These are phyloP conservation scores for Leptodirus hochenwartii DNA, from an alignment of 2,888 invertebrate genomes.

Conservation along the genomic window DNA sequence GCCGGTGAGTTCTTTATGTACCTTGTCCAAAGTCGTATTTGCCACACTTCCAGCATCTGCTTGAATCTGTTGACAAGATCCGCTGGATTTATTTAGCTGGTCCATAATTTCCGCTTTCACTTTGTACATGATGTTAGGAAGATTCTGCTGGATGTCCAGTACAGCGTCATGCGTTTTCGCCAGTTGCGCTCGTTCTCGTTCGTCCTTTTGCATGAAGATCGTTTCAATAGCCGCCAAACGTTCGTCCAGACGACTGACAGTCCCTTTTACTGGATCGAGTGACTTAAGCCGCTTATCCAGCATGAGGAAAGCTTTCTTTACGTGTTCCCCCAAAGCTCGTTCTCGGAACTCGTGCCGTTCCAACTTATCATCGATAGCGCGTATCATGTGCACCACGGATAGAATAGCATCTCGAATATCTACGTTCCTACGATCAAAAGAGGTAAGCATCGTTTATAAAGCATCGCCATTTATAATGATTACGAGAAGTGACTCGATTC, in stretches of 20 bases:
- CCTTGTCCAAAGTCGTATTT: too few species aligned
- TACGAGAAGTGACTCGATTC: too few species aligned
- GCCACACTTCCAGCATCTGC: too few species aligned
- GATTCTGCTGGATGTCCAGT: conserved; percentile 29
- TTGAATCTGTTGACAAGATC: too few species aligned
- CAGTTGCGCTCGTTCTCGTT: conserved; percentile 41
- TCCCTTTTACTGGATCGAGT: conserved; percentile 49
- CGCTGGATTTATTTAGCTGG: conserved; percentile 13
- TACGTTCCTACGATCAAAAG: conserved; percentile 41
- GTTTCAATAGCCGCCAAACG: conserved; percentile 59
- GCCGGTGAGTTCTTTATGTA: conserved; percentile 6
- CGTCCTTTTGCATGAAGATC: conserved; percentile 52
- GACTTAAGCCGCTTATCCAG: conserved; percentile 56
- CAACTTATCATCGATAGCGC: conserved; percentile 61
- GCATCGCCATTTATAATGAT: too few species aligned
- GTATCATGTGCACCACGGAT: conserved; percentile 62
- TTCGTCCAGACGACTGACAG: conserved; percentile 53
- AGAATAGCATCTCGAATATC: conserved; percentile 63
- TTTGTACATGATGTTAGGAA: conserved; percentile 29
- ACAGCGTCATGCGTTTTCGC: conserved; percentile 42
- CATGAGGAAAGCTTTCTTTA: conserved; percentile 52
- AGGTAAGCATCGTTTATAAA: too few species aligned
- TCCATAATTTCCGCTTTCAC: conserved; percentile 25
- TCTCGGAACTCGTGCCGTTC: conserved; percentile 73
- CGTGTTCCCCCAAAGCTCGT: conserved; percentile 55